Base-by-base conservation (phyloP, 2,888 invertebrate genomes). In the Caenorhabditis sp. region DNA sequence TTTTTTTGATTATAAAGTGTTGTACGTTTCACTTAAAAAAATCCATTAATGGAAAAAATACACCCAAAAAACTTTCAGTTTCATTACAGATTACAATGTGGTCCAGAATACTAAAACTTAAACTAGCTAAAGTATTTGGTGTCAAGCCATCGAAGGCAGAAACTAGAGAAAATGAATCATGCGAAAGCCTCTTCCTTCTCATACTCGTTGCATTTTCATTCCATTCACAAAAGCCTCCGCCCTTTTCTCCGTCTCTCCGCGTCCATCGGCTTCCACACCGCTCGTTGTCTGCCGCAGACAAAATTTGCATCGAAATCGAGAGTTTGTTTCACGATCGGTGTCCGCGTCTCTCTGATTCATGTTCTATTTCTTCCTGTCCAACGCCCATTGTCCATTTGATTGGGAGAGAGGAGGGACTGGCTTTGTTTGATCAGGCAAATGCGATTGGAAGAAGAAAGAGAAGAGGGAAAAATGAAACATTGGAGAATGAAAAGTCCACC, bases 231-330 rank as follows among this genome's bases (percentile, higher is more conserved):
- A 75, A 74, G 64, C 64, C 56, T 19, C 54, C 28, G n/a, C 19
- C 19, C 19, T n/a, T 4, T n/a, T 16, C 5, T 44, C 44, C 14
- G n/a, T n/a, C n/a, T n/a, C n/a, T n/a, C n/a, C n/a, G n/a, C n/a
- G n/a, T n/a, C n/a, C 14, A 14, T 14, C 14, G 0, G 5, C 14
- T 44, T 16, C 44, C 12, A 44, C 16, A 44, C 68, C 51, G 1
- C 31, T 38, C 41, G n/a, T 24, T 16, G 10, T 24, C 19, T 26
- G 49, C 22, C 35, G 24, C 35, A 41, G 19, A 12, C 49, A 68
- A 77, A 77, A 77, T 77, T 77, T 77, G 77, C 77, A 77, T 77
- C 70, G 77, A 77, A 77, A 77, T 77, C 77, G 77, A 77, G 70
- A 77, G 77, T 77, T 77, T 77, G 56, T 38, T 38, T 38, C 75